Evolutionary conservation across 2,113 vertebrate genomes (phyloP).

Genomic region (Pituophis catenifer): DNA sequence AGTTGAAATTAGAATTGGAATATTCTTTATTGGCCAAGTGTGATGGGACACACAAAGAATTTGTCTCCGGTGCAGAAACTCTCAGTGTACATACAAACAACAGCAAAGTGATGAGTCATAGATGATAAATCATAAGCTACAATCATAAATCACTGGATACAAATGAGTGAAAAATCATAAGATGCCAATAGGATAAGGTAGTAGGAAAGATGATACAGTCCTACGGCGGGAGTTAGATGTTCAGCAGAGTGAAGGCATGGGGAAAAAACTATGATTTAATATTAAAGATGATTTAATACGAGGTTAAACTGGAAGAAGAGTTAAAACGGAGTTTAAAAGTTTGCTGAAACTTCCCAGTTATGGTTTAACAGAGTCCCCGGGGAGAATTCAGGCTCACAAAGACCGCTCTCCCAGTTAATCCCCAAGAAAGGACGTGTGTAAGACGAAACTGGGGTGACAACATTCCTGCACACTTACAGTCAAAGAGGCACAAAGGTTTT

Average conservation of each 20-base stretch:
- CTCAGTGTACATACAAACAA: background rate
- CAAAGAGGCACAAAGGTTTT: constrained; percentile 30
- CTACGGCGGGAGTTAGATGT: too few relatives aligned
- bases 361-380: background rate
- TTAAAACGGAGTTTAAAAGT: background rate
- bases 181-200: background rate
- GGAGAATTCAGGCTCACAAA: background rate
- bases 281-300: background rate
- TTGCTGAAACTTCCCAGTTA: background rate
- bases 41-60: background rate
- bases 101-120: too few relatives aligned
- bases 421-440: background rate
- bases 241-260: too few relatives aligned
- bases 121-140: too few relatives aligned
- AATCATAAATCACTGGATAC: too few relatives aligned
- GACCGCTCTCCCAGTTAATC: background rate
- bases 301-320: background rate
- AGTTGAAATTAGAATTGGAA: background rate
- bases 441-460: constrained; percentile 24
- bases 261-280: too few relatives aligned
- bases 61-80: background rate
- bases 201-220: background rate
- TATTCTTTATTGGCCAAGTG: background rate
- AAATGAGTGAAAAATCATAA: too few relatives aligned
- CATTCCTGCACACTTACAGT: constrained; percentile 38